phyloP scores from a whole-genome alignment of 2,113 vertebrate genomes.

The Toxotes jaculatrix region DNA sequence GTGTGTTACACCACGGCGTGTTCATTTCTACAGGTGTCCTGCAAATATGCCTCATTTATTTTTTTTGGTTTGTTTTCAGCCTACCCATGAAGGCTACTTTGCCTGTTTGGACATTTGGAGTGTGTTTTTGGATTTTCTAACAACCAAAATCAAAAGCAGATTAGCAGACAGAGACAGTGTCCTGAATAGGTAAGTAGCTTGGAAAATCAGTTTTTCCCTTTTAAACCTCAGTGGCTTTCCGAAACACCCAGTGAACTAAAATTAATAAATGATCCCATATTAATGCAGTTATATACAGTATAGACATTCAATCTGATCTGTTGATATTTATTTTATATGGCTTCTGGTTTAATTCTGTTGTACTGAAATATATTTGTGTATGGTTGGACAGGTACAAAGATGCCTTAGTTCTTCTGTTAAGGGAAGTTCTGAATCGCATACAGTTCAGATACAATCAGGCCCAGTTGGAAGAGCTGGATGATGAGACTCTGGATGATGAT shows the following conservation, averaged over 20 bases:
- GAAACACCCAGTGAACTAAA: not conserved
- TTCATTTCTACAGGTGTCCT: not conserved
- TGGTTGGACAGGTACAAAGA: slow-evolving; percentile 92
- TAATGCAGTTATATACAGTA: not conserved
- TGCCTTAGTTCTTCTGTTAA: slow-evolving; percentile 92
- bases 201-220: not conserved
- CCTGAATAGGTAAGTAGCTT: slow-evolving; percentile 88
- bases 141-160: slow-evolving; percentile 96
- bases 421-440: slow-evolving; percentile 95
- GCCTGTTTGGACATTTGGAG: slow-evolving; percentile 99
- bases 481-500: slow-evolving; percentile 97
- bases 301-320: not conserved
- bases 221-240: not conserved
- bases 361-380: not conserved
- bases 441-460: slow-evolving; percentile 98
- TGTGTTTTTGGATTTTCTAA: slow-evolving; percentile 97
- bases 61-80: slow-evolving; percentile 79
- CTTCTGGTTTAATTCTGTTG: slow-evolving; percentile 3
- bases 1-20: not conserved
- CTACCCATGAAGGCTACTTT: slow-evolving; percentile 97
- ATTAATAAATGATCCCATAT: not conserved
- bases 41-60: slow-evolving; percentile 29
- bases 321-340: not conserved
- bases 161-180: slow-evolving; percentile 94
- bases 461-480: slow-evolving; percentile 96